phyloP scores from a whole-genome alignment of 2,797 vertebrate genomes.

The Octomys mimax region DNA sequence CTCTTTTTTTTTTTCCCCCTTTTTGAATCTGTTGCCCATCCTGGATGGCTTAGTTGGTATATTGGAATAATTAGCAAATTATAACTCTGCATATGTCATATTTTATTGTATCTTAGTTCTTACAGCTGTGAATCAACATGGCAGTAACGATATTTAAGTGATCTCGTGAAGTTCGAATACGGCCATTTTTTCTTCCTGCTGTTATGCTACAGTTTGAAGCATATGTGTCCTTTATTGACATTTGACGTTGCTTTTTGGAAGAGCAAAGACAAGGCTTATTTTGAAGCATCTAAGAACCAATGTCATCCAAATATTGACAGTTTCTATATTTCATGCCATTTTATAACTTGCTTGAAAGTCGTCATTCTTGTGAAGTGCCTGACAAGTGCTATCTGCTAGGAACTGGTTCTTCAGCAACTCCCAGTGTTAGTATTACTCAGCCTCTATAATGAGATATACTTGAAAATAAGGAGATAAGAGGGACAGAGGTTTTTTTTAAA shows the following conservation, averaged over 20 bases:
- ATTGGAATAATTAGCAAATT: slow-evolving; percentile 9
- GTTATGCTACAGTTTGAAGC: background rate
- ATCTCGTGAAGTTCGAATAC: background rate
- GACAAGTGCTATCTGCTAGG: background rate
- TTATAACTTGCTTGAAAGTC: slow-evolving; percentile 53
- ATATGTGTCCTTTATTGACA: background rate
- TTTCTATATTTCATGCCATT: slow-evolving; percentile 35
- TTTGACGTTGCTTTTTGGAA: slow-evolving; percentile 41
- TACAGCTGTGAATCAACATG: background rate
- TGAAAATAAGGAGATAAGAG: background rate
- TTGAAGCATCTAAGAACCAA: background rate
- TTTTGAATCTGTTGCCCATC: slow-evolving; percentile 25
- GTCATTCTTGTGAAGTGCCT: background rate
- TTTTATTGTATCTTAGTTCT: background rate
- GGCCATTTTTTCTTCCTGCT: background rate
- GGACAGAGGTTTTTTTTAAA: background rate
- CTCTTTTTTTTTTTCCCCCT: background rate
- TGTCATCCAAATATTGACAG: background rate
- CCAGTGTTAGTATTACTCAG: background rate
- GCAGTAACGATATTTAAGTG: background rate
- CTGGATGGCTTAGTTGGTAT: slow-evolving; percentile 19
- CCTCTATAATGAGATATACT: slow-evolving; percentile 11
- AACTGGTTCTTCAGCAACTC: background rate
- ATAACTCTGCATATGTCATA: background rate
- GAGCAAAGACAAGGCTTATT: background rate